Evolutionary conservation across 2,888 invertebrate genomes (phyloP).

Genomic region (Pharmacophagus antenor): DNA sequence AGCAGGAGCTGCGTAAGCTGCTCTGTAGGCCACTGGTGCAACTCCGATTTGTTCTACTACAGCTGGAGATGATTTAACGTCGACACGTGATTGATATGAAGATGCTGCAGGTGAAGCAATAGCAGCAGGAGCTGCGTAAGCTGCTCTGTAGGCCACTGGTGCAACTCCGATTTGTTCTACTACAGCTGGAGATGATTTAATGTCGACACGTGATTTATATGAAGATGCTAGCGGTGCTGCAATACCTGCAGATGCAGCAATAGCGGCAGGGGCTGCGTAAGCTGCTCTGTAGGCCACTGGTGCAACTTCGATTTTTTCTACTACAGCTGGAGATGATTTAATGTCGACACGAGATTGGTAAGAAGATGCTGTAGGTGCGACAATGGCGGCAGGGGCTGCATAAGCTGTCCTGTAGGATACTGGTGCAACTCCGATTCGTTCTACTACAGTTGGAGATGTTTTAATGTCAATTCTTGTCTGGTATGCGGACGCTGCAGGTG

Average conservation of each 20-base stretch:
- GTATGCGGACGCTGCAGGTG: slow-evolving; percentile 53
- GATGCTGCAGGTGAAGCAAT: slow-evolving; percentile 40
- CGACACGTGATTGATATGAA: slow-evolving; percentile 47
- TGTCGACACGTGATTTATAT: slow-evolving; percentile 49
- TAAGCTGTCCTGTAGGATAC: slow-evolving; percentile 40
- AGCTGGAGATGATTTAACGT: slow-evolving; percentile 45
- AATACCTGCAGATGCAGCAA: slow-evolving; percentile 37
- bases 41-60: slow-evolving; percentile 45
- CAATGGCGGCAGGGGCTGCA: slow-evolving; percentile 36
- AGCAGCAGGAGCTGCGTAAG: slow-evolving; percentile 38
- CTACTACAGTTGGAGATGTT: slow-evolving; percentile 31
- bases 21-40: too few species aligned
- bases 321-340: slow-evolving; percentile 35
- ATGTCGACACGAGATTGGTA: slow-evolving; percentile 48
- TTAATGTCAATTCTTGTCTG: slow-evolving; percentile 45
- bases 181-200: slow-evolving; percentile 35
- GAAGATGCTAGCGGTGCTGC: slow-evolving; percentile 40
- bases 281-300: slow-evolving; percentile 45
- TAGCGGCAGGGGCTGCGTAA: slow-evolving; percentile 36
- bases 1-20: too few species aligned
- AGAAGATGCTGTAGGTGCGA: slow-evolving; percentile 41
- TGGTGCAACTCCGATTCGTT: slow-evolving; percentile 40
- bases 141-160: slow-evolving; percentile 43
- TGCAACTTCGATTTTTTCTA: slow-evolving; percentile 35
- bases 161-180: slow-evolving; percentile 35